Conservation (phyloP, 2,113 vertebrate genomes). For the Onychostruthus taczanowskii region DNA sequence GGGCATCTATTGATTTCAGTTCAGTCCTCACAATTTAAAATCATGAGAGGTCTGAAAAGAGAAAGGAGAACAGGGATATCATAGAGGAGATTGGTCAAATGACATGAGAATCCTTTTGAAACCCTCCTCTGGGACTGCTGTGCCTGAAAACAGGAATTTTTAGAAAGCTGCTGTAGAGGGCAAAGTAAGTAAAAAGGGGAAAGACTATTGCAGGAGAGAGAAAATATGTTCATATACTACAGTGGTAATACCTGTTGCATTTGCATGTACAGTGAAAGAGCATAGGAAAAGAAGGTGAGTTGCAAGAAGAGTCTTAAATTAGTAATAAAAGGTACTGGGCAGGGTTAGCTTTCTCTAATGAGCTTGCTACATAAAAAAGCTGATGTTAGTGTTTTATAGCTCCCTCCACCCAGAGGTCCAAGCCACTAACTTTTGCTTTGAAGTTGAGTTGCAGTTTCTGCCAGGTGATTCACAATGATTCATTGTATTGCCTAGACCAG, state of each 20-base stretch:
- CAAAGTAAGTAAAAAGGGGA: neutral
- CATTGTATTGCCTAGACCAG: slow-evolving; percentile 51
- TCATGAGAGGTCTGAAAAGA: neutral
- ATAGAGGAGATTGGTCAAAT: neutral
- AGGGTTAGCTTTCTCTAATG: neutral
- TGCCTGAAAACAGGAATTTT: neutral
- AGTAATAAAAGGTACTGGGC: neutral
- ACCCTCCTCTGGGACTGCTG: neutral
- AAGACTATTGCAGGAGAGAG: neutral
- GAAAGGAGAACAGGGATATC: neutral
- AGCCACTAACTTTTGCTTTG: slow-evolving; percentile 66
- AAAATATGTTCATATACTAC: neutral
- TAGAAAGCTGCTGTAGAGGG: neutral
- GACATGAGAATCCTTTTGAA: neutral
- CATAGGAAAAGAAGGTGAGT: neutral
- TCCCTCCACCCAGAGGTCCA: slow-evolving; percentile 14
- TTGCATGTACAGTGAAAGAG: neutral
- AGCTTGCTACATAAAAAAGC: slow-evolving; percentile 18
- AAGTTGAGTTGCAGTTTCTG: slow-evolving; percentile 66
- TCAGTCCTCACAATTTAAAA: neutral
- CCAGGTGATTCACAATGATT: slow-evolving; percentile 65
- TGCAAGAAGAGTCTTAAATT: neutral
- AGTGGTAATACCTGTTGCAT: neutral
- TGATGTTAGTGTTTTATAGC: slow-evolving; percentile 30
- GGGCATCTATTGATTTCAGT: neutral